These are phyloP conservation scores for Cherax quadricarinatus DNA, from an alignment of 1,140 invertebrate species.

Conservation along the genomic window DNA sequence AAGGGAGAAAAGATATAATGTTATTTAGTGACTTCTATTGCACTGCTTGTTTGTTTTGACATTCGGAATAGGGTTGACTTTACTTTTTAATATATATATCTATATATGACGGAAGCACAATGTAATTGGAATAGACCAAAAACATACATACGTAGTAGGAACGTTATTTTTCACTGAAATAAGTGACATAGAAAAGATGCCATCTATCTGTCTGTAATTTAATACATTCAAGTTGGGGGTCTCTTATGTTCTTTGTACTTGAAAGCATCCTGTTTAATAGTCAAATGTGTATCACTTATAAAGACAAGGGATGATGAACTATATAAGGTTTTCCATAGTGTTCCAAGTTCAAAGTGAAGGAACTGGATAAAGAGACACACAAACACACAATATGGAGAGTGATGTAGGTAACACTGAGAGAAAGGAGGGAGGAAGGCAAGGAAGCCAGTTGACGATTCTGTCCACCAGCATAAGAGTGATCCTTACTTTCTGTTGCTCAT, in stretches of 20 bases:
- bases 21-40: slow-evolving; percentile 67
- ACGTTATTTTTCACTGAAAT: slow-evolving; percentile 67
- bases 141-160: slow-evolving; percentile 68
- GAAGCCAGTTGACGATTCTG: slow-evolving; percentile 54
- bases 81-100: slow-evolving; percentile 42
- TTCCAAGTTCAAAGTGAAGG: slow-evolving; percentile 65
- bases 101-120: slow-evolving; percentile 65
- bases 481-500: slow-evolving; percentile 16
- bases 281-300: slow-evolving; percentile 69
- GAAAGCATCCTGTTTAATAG: slow-evolving; percentile 65
- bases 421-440: slow-evolving; percentile 57
- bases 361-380: slow-evolving; percentile 70
- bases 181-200: slow-evolving; percentile 69
- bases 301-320: slow-evolving; percentile 61
- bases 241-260: slow-evolving; percentile 67
- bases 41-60: slow-evolving; percentile 53
- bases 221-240: slow-evolving; percentile 62
- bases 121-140: slow-evolving; percentile 70
- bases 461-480: slow-evolving; percentile 34
- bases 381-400: slow-evolving; percentile 71
- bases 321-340: slow-evolving; percentile 62
- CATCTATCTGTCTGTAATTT: slow-evolving; percentile 57
- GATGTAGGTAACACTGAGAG: slow-evolving; percentile 70
- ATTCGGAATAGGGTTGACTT: slow-evolving; percentile 34
- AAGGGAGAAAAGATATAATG: slow-evolving; percentile 65